These are phyloP conservation scores for Hemicentrotus pulcherrimus DNA, from an alignment of 35 echinoderm and acorn worm genomes.

Conservation along the genomic window DNA sequence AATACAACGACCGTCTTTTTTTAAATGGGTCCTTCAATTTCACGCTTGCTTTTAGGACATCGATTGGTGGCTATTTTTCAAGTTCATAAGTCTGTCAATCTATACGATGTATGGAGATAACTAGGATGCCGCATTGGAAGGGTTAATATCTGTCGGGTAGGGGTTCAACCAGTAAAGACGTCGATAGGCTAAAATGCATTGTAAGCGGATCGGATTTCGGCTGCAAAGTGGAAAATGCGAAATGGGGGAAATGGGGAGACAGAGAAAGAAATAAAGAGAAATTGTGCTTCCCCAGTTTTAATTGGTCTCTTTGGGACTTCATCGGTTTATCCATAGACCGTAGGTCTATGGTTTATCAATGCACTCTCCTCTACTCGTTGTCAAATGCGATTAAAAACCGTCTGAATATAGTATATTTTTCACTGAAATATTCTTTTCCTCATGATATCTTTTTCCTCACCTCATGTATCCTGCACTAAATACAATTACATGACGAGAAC, in stretches of 20 bases:
- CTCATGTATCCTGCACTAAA: no score
- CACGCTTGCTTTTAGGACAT: background rate
- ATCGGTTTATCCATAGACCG: no score
- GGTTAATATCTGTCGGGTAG: background rate
- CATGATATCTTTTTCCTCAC: no score
- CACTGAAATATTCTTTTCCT: no score
- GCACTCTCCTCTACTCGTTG: background rate
- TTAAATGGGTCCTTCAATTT: background rate
- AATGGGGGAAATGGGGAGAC: background rate
- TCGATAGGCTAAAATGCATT: background rate
- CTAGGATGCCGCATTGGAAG: background rate
- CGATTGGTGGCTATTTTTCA: background rate
- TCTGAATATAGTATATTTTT: no score
- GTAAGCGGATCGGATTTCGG: background rate
- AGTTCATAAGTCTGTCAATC: background rate
- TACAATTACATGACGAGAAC: no score
- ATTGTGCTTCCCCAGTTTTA: background rate
- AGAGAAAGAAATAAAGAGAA: background rate
- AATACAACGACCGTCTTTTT: background rate
- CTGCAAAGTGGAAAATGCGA: background rate
- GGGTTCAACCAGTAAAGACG: background rate
- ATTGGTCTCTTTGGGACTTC: background rate
- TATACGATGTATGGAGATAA: background rate
- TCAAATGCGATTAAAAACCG: background rate
- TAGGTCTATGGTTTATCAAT: conserved; percentile 4